Evolutionary conservation across 2,113 vertebrate genomes (phyloP).

Genomic region (Nematolebias whitei): DNA sequence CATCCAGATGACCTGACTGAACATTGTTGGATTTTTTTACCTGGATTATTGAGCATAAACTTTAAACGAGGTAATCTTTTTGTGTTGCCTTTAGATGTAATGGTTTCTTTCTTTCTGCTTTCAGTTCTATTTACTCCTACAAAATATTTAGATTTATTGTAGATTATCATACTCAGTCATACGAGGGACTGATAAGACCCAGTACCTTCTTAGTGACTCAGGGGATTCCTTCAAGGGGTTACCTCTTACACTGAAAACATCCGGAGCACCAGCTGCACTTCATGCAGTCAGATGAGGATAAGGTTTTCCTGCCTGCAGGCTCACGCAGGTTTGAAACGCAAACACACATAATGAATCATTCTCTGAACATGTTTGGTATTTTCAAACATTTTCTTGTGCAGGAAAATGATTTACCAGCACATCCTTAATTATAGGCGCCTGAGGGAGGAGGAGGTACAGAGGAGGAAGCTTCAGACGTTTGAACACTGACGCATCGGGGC

Average conservation of each 20-base stretch:
- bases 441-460: slow-evolving; percentile 46
- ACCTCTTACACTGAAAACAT: slow-evolving; percentile 19
- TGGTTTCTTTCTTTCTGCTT: too few species aligned
- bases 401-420: slow-evolving; percentile 32
- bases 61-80: too few species aligned
- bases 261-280: slow-evolving; percentile 20
- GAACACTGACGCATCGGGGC: slow-evolving; percentile 40
- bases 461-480: slow-evolving; percentile 40
- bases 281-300: slow-evolving; percentile 26
- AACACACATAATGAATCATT: slow-evolving; percentile 7
- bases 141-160: too few species aligned
- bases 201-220: slow-evolving; percentile 14
- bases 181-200: slow-evolving; percentile 9
- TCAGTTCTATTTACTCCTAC: too few species aligned
- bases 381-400: slow-evolving; percentile 37
- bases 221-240: slow-evolving; percentile 23
- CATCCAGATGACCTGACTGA: too few species aligned
- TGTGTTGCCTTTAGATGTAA: too few species aligned
- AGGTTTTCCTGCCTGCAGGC: slow-evolving; percentile 13
- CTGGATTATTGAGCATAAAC: too few species aligned
- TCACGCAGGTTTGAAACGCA: slow-evolving; percentile 16
- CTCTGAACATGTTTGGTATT: slow-evolving; percentile 26
- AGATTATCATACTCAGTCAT: too few species aligned
- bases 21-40: too few species aligned
- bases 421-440: slow-evolving; percentile 47